These are phyloP conservation scores for Phyllotreta cruciferae DNA, from an alignment of 2,888 invertebrate species.

Conservation along the genomic window DNA sequence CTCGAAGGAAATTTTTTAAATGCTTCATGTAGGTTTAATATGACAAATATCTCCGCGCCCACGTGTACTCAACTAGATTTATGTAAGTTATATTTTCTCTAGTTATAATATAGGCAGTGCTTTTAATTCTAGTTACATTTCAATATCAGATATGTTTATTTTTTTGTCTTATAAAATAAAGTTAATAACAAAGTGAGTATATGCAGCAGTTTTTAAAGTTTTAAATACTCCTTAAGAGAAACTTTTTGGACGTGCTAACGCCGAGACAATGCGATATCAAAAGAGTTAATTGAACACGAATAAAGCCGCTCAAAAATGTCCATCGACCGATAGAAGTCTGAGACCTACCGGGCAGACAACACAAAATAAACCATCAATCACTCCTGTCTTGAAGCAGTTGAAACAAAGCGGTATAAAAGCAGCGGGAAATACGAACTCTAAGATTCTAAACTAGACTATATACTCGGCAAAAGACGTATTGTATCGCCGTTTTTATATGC, in stretches of 20 bases:
- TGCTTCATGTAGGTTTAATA: too few species aligned
- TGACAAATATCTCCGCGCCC: too few species aligned
- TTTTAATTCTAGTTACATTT: too few species aligned
- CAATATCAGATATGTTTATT: too few species aligned
- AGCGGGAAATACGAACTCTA: slow-evolving; percentile 60
- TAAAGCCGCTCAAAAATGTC: slow-evolving; percentile 46
- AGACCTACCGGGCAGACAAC: slow-evolving; percentile 60
- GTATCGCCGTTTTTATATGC: slow-evolving; percentile 52
- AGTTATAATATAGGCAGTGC: too few species aligned
- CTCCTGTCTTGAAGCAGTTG: slow-evolving; percentile 57
- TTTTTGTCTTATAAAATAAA: too few species aligned
- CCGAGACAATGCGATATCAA: slow-evolving; percentile 26
- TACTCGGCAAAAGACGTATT: slow-evolving; percentile 54
- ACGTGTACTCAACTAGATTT: too few species aligned
- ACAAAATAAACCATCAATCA: slow-evolving; percentile 62
- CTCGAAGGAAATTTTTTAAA: too few species aligned
- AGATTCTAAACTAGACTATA: slow-evolving; percentile 56
- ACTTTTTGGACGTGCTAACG: slow-evolving; percentile 16
- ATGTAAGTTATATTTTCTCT: too few species aligned
- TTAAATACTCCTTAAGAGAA: slow-evolving; percentile 12
- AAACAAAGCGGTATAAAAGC: slow-evolving; percentile 59
- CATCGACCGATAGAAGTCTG: slow-evolving; percentile 50
- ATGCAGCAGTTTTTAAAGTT: not conserved
- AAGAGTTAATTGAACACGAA: slow-evolving; percentile 49
- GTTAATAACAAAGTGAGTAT: not conserved